phyloP scores from a whole-genome alignment of 2,797 vertebrate genomes.

The Zonotrichia albicollis region DNA sequence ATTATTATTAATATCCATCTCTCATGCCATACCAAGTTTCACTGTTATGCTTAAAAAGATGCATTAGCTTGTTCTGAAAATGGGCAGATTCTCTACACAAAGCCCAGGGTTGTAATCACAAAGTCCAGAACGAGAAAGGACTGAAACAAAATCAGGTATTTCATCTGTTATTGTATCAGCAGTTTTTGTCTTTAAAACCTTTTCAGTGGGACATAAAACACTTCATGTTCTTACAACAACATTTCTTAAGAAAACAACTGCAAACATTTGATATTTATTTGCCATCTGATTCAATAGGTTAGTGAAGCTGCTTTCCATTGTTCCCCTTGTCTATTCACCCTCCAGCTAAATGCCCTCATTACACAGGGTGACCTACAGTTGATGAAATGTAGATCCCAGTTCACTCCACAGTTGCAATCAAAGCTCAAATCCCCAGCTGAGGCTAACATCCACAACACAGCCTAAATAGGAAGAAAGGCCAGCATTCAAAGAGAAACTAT shows the following conservation, averaged over 20 bases:
- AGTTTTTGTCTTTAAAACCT: neutral
- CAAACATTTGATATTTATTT: conserved; percentile 3
- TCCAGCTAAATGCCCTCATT: conserved; percentile 44
- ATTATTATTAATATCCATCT: neutral
- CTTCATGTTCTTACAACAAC: neutral
- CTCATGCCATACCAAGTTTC: neutral
- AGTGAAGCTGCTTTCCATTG: neutral
- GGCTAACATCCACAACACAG: neutral
- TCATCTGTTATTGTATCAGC: neutral
- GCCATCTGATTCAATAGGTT: neutral
- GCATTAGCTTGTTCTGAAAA: neutral
- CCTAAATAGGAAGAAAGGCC: neutral
- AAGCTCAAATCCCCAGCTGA: conserved; percentile 7
- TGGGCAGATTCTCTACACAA: neutral
- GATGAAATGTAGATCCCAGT: conserved; percentile 29
- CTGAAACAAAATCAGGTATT: neutral
- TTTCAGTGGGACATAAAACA: neutral
- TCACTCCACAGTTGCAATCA: neutral
- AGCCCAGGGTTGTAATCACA: neutral
- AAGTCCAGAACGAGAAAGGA: neutral
- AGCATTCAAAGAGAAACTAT: neutral
- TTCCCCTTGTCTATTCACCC: neutral
- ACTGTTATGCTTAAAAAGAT: neutral
- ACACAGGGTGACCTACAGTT: conserved; percentile 18
- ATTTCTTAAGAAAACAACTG: neutral